phyloP scores from a whole-genome alignment of 1,140 invertebrate species.

The Lepidurus couesii region DNA sequence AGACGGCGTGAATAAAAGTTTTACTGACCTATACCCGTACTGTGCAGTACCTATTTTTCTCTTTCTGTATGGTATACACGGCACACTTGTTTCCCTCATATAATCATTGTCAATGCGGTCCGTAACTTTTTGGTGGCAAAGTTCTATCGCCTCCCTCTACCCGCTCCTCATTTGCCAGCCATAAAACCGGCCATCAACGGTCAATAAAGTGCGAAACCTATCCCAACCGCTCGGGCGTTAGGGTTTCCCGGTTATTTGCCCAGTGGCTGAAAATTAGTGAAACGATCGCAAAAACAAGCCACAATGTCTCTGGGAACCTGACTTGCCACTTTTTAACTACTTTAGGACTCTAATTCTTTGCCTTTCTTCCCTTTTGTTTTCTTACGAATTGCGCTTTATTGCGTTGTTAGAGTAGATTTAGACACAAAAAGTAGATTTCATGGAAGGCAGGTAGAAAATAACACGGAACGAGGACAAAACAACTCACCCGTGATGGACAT shows the following conservation, averaged over 20 bases:
- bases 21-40: not conserved
- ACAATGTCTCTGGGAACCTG: not conserved
- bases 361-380: not conserved
- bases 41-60: not conserved
- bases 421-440: not conserved
- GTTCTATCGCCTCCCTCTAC: not conserved
- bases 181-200: constrained; percentile 18
- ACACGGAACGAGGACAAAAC: not conserved
- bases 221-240: not conserved
- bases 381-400: not conserved
- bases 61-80: too few relatives aligned
- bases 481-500: constrained; percentile 86
- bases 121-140: not conserved
- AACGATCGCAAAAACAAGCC: not conserved
- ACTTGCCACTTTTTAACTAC: not conserved
- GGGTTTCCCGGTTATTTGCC: not conserved
- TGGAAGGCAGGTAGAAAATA: constrained; percentile 1
- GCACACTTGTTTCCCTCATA: not conserved
- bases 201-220: constrained; percentile 19
- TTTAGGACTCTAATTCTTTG: not conserved
- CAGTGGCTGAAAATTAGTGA: not conserved
- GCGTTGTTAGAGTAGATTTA: not conserved
- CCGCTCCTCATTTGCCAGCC: not conserved
- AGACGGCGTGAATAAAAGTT: not conserved
- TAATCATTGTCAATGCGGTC: constrained; percentile 12